phyloP scores from a whole-genome alignment of 2,797 vertebrate genomes.

The Poecilia picta region DNA sequence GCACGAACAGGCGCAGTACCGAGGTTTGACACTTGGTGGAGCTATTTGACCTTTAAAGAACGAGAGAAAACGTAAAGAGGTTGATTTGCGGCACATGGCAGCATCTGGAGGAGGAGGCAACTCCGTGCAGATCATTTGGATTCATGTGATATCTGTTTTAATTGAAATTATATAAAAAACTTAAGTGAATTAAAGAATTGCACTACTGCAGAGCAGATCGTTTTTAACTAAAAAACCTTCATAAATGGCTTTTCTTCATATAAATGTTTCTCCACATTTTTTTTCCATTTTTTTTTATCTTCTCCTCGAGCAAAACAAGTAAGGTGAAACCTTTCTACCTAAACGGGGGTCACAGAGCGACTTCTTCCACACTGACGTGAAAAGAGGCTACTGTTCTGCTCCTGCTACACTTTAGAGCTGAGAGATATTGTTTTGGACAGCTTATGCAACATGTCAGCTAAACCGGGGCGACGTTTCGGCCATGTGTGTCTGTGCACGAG shows the following conservation, averaged over 20 bases:
- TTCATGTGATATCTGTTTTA: conserved; percentile 5
- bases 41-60: conserved; percentile 49
- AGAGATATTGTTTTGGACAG: conserved; percentile 61
- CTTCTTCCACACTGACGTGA: conserved; percentile 41
- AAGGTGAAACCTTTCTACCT: conserved; percentile 25
- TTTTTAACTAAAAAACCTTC: conserved; percentile 2
- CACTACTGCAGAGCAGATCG: conserved; percentile 1
- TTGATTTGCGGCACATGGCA: neutral
- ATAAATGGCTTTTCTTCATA: neutral
- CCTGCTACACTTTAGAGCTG: conserved; percentile 39
- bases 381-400: conserved; percentile 45
- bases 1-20: conserved; percentile 10
- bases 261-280: conserved; percentile 2
- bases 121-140: conserved; percentile 1
- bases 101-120: conserved; percentile 46
- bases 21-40: conserved; percentile 47
- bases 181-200: neutral
- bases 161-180: conserved; percentile 3
- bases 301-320: conserved; percentile 1
- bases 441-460: conserved; percentile 73
- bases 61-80: neutral
- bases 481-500: conserved; percentile 21
- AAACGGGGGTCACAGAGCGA: conserved; percentile 36
- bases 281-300: neutral
- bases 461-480: conserved; percentile 51